Conservation (phyloP, 92 coral and sea anemone genomes). For the Epizoanthus fatuus region DNA sequence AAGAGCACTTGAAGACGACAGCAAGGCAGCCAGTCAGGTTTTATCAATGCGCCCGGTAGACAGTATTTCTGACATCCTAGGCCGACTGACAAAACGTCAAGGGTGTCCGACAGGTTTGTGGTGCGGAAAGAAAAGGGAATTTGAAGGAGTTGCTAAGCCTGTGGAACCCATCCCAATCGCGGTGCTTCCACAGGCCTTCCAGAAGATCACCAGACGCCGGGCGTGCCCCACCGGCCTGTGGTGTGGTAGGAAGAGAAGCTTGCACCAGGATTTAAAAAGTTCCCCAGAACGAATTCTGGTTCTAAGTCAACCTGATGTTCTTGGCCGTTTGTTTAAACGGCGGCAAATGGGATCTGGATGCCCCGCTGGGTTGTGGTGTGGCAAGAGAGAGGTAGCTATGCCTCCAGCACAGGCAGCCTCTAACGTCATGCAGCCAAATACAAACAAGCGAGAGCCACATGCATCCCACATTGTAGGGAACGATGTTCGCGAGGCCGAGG, state of each 20-base stretch:
- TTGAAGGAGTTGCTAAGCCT: background rate
- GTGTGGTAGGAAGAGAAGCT: conserved; percentile 82
- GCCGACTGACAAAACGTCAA: conserved; percentile 25
- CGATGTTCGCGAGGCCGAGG: background rate
- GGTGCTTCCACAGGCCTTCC: background rate
- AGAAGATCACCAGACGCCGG: conserved; percentile 2
- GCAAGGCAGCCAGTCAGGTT: background rate
- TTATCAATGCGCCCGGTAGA: background rate
- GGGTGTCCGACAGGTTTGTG: conserved; percentile 32
- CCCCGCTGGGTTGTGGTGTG: too few relatives aligned
- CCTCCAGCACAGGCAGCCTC: background rate
- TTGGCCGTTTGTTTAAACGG: too few relatives aligned
- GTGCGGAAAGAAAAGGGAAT: conserved; percentile 33
- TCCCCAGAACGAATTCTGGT: background rate
- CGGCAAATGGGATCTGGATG: too few relatives aligned
- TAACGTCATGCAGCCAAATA: background rate
- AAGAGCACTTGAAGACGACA: conserved; percentile 44
- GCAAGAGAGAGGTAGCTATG: too few relatives aligned
- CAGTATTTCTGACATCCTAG: background rate
- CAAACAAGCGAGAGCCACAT: background rate
- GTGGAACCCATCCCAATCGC: too few relatives aligned
- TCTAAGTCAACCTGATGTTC: background rate
- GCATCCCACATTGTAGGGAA: background rate
- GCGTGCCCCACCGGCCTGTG: conserved; percentile 88
- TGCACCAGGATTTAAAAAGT: conserved; percentile 11